These are phyloP conservation scores for Phalacrocorax brasilianus DNA, from an alignment of 2,113 vertebrate genomes.

Conservation along the genomic window DNA sequence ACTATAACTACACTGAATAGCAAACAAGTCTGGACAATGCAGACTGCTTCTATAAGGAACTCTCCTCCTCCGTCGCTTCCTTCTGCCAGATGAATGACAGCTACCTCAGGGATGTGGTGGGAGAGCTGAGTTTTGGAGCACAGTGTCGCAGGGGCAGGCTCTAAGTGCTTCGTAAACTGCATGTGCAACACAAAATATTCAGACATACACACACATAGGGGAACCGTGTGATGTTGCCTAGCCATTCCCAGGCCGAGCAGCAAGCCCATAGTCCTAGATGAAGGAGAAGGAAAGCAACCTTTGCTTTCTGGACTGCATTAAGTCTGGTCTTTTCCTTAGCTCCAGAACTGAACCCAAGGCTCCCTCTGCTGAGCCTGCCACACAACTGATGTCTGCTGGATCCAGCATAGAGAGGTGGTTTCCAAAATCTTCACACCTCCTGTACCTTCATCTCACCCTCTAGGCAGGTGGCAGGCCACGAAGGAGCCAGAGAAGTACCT, in stretches of 20 bases:
- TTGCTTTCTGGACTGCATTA: not conserved
- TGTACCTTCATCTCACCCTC: not conserved
- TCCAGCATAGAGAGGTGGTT: fast-evolving
- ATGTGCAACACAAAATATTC: not conserved
- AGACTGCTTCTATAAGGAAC: fast-evolving
- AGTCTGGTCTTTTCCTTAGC: not conserved
- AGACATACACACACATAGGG: not conserved
- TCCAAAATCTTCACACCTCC: not conserved
- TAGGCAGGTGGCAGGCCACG: not conserved
- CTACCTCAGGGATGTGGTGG: not conserved
- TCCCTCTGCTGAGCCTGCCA: constrained; percentile 19
- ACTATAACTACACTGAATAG: not conserved
- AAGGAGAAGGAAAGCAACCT: not conserved
- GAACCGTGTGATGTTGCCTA: fast-evolving
- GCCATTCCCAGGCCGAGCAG: not conserved
- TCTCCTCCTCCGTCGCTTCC: not conserved
- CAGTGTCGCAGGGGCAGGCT: not conserved
- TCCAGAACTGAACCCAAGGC: not conserved
- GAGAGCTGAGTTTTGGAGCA: not conserved
- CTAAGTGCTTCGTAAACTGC: not conserved
- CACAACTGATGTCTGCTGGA: not conserved
- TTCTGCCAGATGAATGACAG: not conserved
- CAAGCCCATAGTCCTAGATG: not conserved
- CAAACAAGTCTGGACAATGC: not conserved
- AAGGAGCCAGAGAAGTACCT: not conserved